These are phyloP conservation scores for Steatocranus sp. DNA, from an alignment of 2,797 vertebrate genomes.

Conservation along the genomic window DNA sequence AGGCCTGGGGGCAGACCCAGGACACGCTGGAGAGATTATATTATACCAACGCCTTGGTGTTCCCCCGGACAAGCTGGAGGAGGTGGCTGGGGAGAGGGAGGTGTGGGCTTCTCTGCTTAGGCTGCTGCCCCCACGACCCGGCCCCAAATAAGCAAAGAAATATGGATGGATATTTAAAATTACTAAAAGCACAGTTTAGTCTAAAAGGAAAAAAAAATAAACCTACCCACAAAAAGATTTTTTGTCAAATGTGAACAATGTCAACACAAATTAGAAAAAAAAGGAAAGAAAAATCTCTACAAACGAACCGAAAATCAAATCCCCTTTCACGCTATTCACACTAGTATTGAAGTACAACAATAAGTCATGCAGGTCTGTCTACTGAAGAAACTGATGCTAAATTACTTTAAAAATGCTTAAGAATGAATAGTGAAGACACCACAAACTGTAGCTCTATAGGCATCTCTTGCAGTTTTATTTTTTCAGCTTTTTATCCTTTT, in stretches of 20 bases:
- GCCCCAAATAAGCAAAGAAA: not conserved
- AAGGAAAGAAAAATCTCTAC: not conserved
- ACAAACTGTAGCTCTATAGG: not conserved
- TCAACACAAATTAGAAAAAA: not conserved
- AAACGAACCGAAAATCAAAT: not conserved
- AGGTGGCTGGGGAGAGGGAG: not conserved
- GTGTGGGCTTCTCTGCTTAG: not conserved
- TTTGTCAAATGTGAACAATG: not conserved
- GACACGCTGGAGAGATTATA: not conserved
- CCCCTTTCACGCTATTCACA: not conserved
- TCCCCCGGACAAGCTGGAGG: not conserved
- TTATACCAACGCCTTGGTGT: not conserved
- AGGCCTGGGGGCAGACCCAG: fast-evolving
- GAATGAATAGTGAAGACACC: not conserved
- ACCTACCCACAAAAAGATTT: not conserved
- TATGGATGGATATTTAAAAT: not conserved
- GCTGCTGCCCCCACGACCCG: fast-evolving
- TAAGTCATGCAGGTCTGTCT: not conserved
- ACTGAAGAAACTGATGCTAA: not conserved
- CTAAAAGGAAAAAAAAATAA: not conserved
- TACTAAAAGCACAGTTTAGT: not conserved
- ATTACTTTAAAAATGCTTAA: not conserved
- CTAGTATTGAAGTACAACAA: not conserved
- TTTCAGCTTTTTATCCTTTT: not conserved
- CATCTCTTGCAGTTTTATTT: not conserved